phyloP scores from a whole-genome alignment of 2,113 vertebrate genomes.

The Strigops habroptila region DNA sequence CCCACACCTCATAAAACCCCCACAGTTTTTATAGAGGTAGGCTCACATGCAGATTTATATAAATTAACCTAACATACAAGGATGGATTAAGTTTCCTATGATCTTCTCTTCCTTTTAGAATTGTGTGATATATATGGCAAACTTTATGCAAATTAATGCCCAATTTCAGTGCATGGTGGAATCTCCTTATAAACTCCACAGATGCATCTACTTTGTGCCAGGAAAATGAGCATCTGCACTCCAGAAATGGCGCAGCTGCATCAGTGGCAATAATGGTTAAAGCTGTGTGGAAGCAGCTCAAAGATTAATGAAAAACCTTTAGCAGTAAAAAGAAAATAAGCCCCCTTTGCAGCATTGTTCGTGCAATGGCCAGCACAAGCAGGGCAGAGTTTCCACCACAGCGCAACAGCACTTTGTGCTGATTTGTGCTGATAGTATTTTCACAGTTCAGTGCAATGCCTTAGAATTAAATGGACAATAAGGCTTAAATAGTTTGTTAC shows the following conservation, averaged over 20 bases:
- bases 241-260: constrained; percentile 15
- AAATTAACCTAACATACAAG: background rate
- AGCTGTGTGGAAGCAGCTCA: background rate
- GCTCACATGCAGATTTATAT: background rate
- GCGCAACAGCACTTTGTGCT: background rate
- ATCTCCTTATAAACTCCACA: background rate
- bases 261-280: background rate
- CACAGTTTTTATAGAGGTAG: background rate
- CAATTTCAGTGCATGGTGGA: background rate
- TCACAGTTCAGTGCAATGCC: background rate
- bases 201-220: background rate
- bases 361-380: background rate
- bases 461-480: background rate
- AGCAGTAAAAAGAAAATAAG: background rate
- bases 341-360: background rate
- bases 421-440: background rate
- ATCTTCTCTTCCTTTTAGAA: background rate
- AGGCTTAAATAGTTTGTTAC: background rate
- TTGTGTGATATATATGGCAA: background rate
- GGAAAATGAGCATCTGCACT: background rate
- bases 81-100: background rate
- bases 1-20: constrained; percentile 31
- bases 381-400: background rate
- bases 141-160: background rate
- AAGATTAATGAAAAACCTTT: background rate